Evolutionary conservation across 2,888 invertebrate genomes (phyloP), one percentile per base, ranked within the genome.

Genomic region (Syritta pipiens): DNA sequence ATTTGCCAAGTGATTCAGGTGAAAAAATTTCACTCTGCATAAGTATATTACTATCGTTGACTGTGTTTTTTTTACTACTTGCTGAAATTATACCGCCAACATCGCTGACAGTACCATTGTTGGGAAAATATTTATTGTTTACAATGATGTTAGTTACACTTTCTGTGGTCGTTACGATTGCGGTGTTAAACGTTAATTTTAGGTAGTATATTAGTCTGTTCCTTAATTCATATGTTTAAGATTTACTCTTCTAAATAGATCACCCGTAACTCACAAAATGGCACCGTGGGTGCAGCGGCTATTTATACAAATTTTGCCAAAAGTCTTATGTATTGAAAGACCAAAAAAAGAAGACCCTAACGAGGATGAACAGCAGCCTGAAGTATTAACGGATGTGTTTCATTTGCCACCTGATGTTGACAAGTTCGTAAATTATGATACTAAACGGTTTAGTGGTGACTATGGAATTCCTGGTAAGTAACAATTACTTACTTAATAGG

Each of bases 1-100:
- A 99, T 89, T 91, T 99, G 84, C 99, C 99, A 74, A 97, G 97
- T 82, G 98, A 98, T 90, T 97, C 97, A 55, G 98, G 98, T 83
- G 98, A 99, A 90, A 98, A 98, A 89, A 97, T 98, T 84, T 97
- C 98, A 81, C 93, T 99, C 82, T 97, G 97, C 89, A 97, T 97
- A 86, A 97, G 96, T 83, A 97, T 97, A 88, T 91, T 97, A 81
- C 93, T 97, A 63, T 97, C 97, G 83, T 91, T 97, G 86, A 97
- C 97, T 86, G 97, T 97, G 91, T 97, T 97, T 91, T 97, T 97
- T 91, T 91, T 97, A 86, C 91, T 97, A 84, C 91, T 97, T 87
- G 96, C 95, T 86, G 97, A 97, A 91, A 97, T 97, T 88, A 97
- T 97, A 88, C 97, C 97, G 84, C 96, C 97, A 60, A 97, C 97